Evolutionary conservation across 2,113 vertebrate genomes (phyloP).

Genomic region (Charina bottae): DNA sequence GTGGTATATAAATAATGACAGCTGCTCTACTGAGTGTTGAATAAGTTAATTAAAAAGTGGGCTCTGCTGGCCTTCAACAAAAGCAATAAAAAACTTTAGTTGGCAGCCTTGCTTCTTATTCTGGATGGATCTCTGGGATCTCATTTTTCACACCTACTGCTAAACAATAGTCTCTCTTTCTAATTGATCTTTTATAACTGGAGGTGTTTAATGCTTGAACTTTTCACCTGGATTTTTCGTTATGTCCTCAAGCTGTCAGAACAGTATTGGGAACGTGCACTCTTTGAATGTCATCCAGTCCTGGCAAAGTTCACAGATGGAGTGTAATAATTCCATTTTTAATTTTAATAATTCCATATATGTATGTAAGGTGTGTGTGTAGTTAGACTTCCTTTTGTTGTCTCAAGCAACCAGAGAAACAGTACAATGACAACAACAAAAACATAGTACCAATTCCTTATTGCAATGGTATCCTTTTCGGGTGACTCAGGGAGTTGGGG

Average conservation of each 20-base stretch:
- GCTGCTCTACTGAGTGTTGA: neutral
- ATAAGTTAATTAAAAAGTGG: slow-evolving; percentile 48
- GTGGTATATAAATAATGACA: slow-evolving; percentile 41
- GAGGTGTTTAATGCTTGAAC: slow-evolving; percentile 26
- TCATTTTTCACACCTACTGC: slow-evolving; percentile 19
- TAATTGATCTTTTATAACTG: slow-evolving; percentile 22
- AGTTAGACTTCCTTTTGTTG: neutral
- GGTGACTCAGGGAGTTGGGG: no score
- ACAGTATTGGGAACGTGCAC: neutral
- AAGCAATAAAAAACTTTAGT: neutral
- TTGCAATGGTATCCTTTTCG: no score
- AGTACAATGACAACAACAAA: neutral
- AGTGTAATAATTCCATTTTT: neutral
- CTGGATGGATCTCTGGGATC: neutral
- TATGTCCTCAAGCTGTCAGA: slow-evolving; percentile 29
- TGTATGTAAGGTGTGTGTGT: neutral
- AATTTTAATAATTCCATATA: slow-evolving; percentile 3
- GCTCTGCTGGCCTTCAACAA: neutral
- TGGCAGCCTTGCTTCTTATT: slow-evolving; percentile 1
- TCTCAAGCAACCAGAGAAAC: neutral
- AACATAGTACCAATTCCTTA: fast-evolving
- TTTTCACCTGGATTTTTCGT: slow-evolving; percentile 21
- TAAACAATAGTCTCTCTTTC: neutral
- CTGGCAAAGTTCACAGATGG: slow-evolving; percentile 6
- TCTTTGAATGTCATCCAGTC: neutral